Base-by-base conservation (phyloP, 2,888 invertebrate genomes). In the Epistrophe grossulariae region DNA sequence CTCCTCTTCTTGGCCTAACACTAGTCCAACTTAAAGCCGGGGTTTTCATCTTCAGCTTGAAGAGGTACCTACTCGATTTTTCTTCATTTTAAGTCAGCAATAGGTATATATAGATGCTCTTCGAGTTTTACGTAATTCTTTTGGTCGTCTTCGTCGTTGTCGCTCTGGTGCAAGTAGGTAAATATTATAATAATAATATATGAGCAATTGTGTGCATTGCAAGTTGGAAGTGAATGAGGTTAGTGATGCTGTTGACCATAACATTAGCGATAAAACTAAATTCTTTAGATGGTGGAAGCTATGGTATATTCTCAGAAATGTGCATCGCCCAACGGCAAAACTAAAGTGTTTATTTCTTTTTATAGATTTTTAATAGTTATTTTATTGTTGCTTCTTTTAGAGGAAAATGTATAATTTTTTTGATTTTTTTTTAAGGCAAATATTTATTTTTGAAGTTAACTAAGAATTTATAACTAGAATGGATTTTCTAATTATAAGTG, bases 231-330 rank as follows among this genome's bases (percentile, higher is more conserved):
- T 70, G 71, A 85, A 85, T 85, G 81, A 79, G 85, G 85, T 82
- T 85, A 85, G 78, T 70, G 73, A 78, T 78, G 82, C 70, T 85
- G 85, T 85, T 85, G 85, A 82, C 85, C 85, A 85, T 85, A 85
- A 82, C 85, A 85, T 78, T 78, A 74, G 35, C 85, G 59, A 74
- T 85, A 85, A 85, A 85, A 82, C 73, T 70, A 62, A 82, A 82
- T 85, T 73, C 70, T 77, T 70, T 73, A 52, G 48, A 40, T 60
- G 76, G 35, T 60, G 55, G 66, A 66, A 50, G 80, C 28, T 66
- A 71, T 72, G 76, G 59, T 72, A 52, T 80, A 52, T 80, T 52
- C 35, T 45, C 15, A 19, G 11, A 50, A 17, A 59, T 17, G 55
- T 40, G 31, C 59, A 66, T 74, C 76, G 59, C 28, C 71, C 74